Conservation (phyloP, 2,888 invertebrate species). For the Aspidapion aeneum region DNA sequence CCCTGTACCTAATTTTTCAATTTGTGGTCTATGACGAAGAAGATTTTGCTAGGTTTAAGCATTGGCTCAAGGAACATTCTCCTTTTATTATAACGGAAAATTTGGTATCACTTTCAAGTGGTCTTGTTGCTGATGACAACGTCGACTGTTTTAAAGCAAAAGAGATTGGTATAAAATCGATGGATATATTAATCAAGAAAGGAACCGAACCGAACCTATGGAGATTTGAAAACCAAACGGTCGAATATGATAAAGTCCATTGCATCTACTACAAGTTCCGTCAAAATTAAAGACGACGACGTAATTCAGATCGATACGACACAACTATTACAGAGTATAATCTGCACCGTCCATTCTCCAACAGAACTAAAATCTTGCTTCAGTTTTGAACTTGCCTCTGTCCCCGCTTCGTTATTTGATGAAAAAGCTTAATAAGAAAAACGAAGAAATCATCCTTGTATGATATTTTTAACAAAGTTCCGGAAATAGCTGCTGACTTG, state of each 20-base stretch:
- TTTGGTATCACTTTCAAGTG: slow-evolving; percentile 9
- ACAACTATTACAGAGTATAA: slow-evolving; percentile 7
- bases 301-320: slow-evolving; percentile 3
- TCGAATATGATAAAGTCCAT: not conserved
- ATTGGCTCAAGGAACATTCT: slow-evolving; percentile 6
- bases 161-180: slow-evolving; percentile 10
- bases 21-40: too few species aligned
- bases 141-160: slow-evolving; percentile 6
- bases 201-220: slow-evolving; percentile 2
- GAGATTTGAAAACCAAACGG: slow-evolving; percentile 1
- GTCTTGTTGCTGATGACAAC: slow-evolving; percentile 5
- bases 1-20: too few species aligned
- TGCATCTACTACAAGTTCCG: not conserved
- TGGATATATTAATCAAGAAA: slow-evolving; percentile 5
- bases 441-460: slow-evolving; percentile 11
- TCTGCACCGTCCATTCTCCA: slow-evolving; percentile 4
- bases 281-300: not conserved
- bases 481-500: slow-evolving; percentile 8
- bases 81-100: slow-evolving; percentile 2
- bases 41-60: too few species aligned
- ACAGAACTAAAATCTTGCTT: slow-evolving; percentile 21
- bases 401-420: slow-evolving; percentile 6
- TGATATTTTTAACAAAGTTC: slow-evolving; percentile 10
- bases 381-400: slow-evolving; percentile 10
- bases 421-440: slow-evolving; percentile 12